Evolutionary conservation across 2,888 invertebrate species (phyloP), one percentile per base, ranked within the genome.

Genomic region (Pristionchus entomophagus): DNA sequence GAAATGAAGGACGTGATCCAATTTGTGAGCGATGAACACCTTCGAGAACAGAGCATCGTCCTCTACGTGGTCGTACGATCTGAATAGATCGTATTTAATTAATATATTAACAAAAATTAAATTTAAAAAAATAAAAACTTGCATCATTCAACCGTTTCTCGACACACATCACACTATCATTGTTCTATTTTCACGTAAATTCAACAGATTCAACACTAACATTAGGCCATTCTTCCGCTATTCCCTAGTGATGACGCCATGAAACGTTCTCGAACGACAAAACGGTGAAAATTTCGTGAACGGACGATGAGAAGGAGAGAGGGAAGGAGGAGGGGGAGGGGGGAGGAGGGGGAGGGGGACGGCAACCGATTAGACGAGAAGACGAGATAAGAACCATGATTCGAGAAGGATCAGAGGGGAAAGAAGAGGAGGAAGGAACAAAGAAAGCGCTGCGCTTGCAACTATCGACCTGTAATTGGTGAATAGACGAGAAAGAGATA

Each of bases 21-120:
- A 95, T 89, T 96, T 96, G 94, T 97, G 96, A 0, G 99, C 99
- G 94, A 99, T 99, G 94, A 96, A 99, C 5, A 96, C 96, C 22
- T 88, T 89, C 88, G 89, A 88, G 84, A 90, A 89, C 5, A 88
- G 84, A n/a, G 94, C 93, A 94, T 97, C 97, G 91, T 97, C 97
- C 91, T 97, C 97, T 80, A 45, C 19, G 8, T n/a, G 22, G 14
- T 49, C 29, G 32, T 45, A 45, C 12, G 41, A 41, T 83, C 83
- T 83, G 62, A 45, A 45, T 6, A 14, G 45, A 45, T 14, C 8
- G 0, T 2, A 56, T n/a, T 29, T n/a, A 51, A 56, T 81, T n/a
- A 10, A 51, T 80, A 32, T 32, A 26, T 14, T 12, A 51, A 77
- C 22, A 14, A 77, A 45, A 19, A 45, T 17, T n/a, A n/a, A 77